These are phyloP conservation scores for Lacerta agilis DNA, from an alignment of 2,797 vertebrate genomes.

Conservation along the genomic window DNA sequence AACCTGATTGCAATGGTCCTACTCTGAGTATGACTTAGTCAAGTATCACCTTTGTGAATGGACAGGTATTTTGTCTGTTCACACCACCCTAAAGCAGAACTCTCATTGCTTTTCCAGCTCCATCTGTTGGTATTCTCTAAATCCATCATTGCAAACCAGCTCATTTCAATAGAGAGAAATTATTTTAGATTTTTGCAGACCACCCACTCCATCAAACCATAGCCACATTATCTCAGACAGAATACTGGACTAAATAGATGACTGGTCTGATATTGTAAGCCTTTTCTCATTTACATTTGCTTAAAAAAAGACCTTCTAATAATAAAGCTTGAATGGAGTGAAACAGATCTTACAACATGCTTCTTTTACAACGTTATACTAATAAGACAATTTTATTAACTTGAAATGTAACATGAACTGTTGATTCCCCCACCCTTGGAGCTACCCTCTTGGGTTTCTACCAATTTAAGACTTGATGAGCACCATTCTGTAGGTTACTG, in stretches of 20 bases:
- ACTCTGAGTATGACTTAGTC: too few relatives aligned
- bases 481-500: conserved; percentile 7
- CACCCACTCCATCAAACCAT: background rate
- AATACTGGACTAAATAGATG: background rate
- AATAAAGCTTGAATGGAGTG: conserved; percentile 39
- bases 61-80: background rate
- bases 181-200: background rate
- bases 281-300: background rate
- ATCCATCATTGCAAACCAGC: background rate
- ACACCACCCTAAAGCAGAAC: background rate
- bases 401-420: background rate
- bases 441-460: background rate
- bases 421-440: conserved; percentile 15
- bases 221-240: background rate
- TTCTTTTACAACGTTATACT: conserved; percentile 36
- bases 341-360: conserved; percentile 39
- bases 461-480: conserved; percentile 32
- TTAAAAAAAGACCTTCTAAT: conserved; percentile 23
- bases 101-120: background rate
- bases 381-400: conserved; percentile 45
- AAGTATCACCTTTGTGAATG: too few relatives aligned
- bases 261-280: background rate
- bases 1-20: background rate
- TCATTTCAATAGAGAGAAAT: too few relatives aligned
- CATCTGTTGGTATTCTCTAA: background rate